Conservation (phyloP, 2,797 vertebrate genomes). For the Poeciliopsis presidionis region DNA sequence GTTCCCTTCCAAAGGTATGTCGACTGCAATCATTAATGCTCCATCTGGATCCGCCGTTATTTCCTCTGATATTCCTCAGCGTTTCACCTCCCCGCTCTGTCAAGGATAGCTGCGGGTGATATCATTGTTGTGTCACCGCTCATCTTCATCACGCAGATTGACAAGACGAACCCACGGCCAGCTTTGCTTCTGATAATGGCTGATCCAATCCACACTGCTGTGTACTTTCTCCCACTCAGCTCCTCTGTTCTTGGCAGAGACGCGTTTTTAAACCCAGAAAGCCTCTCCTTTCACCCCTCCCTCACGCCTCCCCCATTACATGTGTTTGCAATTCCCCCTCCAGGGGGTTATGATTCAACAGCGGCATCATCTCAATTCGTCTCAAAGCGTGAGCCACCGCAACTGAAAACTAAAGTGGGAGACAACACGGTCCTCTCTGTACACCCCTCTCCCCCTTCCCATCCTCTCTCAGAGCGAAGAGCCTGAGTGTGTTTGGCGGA, state of each 20-base stretch:
- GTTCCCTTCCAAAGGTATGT: slow-evolving; percentile 31
- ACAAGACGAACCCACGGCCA: slow-evolving; percentile 63
- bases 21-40: slow-evolving; percentile 50
- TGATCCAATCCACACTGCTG: slow-evolving; percentile 75
- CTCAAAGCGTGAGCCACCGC: slow-evolving; percentile 77
- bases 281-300: slow-evolving; percentile 52
- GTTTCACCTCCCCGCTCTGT: slow-evolving; percentile 59
- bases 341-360: slow-evolving; percentile 81
- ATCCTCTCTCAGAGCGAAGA: slow-evolving; percentile 53
- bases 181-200: slow-evolving; percentile 74
- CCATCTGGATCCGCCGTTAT: slow-evolving; percentile 65
- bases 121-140: slow-evolving; percentile 71
- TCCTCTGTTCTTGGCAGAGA: slow-evolving; percentile 75
- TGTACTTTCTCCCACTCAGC: slow-evolving; percentile 79
- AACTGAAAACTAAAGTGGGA: slow-evolving; percentile 73
- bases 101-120: slow-evolving; percentile 68
- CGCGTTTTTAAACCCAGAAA: slow-evolving; percentile 69
- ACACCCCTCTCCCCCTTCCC: slow-evolving; percentile 16
- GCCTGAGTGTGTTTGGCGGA: slow-evolving; percentile 77
- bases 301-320: slow-evolving; percentile 61
- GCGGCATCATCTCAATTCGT: slow-evolving; percentile 79
- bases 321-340: slow-evolving; percentile 83
- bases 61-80: slow-evolving; percentile 49
- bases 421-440: slow-evolving; percentile 61
- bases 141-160: slow-evolving; percentile 70